Conservation (phyloP, 2,888 invertebrate genomes). For the Calameuta pallipes region DNA sequence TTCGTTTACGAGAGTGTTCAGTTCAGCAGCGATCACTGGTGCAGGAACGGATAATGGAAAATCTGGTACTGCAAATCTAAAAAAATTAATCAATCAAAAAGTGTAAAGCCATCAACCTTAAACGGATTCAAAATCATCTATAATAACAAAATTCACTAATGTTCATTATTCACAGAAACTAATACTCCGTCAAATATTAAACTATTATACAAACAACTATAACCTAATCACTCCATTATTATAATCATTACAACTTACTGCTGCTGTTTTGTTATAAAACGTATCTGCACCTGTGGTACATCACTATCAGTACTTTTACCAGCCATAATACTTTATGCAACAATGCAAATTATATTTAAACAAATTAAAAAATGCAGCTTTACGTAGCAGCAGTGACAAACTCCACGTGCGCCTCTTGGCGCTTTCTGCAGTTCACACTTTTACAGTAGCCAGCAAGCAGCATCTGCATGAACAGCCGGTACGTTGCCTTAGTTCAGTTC, state of each 20-base stretch:
- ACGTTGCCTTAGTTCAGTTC: background rate
- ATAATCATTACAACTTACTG: slow-evolving; percentile 71
- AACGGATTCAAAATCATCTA: background rate
- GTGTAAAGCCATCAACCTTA: background rate
- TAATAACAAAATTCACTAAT: background rate
- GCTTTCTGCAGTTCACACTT: background rate
- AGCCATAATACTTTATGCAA: slow-evolving; percentile 25
- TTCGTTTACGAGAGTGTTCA: slow-evolving; percentile 85
- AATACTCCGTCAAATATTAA: background rate
- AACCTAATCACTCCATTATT: background rate
- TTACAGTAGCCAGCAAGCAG: background rate
- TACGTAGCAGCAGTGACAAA: background rate
- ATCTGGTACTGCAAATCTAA: slow-evolving; percentile 88
- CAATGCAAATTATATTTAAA: background rate
- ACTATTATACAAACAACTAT: background rate
- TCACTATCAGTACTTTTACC: slow-evolving; percentile 51
- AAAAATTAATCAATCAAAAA: slow-evolving; percentile 33
- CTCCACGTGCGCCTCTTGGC: background rate
- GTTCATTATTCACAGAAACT: background rate
- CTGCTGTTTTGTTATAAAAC: slow-evolving; percentile 83
- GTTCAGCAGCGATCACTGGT: slow-evolving; percentile 74
- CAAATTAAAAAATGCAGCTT: background rate
- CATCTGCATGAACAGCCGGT: background rate
- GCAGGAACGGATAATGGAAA: slow-evolving; percentile 85
- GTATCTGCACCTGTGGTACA: slow-evolving; percentile 79